Evolutionary conservation across 2,888 invertebrate genomes (phyloP), one percentile per base, ranked within the genome.

Genomic region (Eumacrocentrus americanus): DNA sequence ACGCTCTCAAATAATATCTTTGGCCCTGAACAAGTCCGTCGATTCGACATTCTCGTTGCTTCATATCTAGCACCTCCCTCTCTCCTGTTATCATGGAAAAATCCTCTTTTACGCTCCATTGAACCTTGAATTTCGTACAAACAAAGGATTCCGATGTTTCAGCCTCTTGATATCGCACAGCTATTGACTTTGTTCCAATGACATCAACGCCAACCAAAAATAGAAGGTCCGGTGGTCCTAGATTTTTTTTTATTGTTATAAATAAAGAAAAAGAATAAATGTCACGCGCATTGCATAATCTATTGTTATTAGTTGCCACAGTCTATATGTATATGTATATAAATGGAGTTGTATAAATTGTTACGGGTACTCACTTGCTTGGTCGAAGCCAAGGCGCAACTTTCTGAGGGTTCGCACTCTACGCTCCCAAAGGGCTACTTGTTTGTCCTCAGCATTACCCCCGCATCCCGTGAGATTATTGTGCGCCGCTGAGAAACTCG

Each of bases 101-200:
- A 76, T 93, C 92, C 3, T 91, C 89, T 51, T 89, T 87, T 6
- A 89, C 88, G 66, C 95, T 95, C 97, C 97, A 98, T 84, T 98
- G 95, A 78, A 97, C 96, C 89, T 90, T 94, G 81, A 92, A 96
- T 83, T 95, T 95, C 35, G 95, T 96, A 71, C 92, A 89, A 61
- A 95, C 89, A 11, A 92, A 88, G 14, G 91, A 89, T 73, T 92
- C 93, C 66, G 83, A 83, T 62, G 83, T 82, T 44, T 89, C 87
- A 18, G 90, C 90, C 73, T 90, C 89, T 60, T 89, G 85, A 72
- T 91, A 88, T 64, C 87, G 84, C 25, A 89, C 84, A 59, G 83
- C 82, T 9, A 94, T 88, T 0, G 89, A 86, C 61, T 88, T 88
- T 64, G 83, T 88, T 75, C 85, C 89, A 58, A 84, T 88, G 58